Conservation (phyloP, 1,140 invertebrate genomes). For the Xylocopa sonorina region DNA sequence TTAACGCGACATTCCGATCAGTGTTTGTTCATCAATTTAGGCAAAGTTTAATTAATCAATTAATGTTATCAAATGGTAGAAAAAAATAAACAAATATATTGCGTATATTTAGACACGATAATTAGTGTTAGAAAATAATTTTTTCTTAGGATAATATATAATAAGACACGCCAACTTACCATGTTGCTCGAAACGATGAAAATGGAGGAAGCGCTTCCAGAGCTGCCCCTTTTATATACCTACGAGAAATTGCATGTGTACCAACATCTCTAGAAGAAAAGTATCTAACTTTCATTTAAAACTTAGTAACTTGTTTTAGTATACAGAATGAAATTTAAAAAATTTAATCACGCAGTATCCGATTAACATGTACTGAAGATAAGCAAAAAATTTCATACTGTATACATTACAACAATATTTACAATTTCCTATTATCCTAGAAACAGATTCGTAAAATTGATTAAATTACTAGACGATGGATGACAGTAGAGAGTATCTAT, state of each 20-base stretch:
- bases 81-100: no score
- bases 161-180: slow-evolving; percentile 69
- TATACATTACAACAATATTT: background rate
- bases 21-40: background rate
- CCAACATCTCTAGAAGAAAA: background rate
- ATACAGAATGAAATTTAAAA: no score
- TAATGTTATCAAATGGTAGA: no score
- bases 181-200: slow-evolving; percentile 56
- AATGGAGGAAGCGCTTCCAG: slow-evolving; percentile 62
- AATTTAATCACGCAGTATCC: background rate
- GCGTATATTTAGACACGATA: no score
- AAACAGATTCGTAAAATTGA: no score
- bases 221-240: slow-evolving; percentile 20
- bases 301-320: no score
- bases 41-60: no score
- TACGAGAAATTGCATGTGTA: background rate
- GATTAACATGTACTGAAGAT: background rate
- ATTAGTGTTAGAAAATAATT: no score
- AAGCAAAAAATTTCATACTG: background rate
- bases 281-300: background rate
- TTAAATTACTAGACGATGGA: no score
- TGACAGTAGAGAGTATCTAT: no score
- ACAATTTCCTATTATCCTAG: no score
- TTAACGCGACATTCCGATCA: background rate
- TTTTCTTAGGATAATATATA: no score